A percentile compares a stretch with the other conserved stretches of the same genome.
These are phyloP conservation scores for Lutraria lutraria DNA, from an alignment of 2,888 invertebrate genomes.

Conservation along the genomic window DNA sequence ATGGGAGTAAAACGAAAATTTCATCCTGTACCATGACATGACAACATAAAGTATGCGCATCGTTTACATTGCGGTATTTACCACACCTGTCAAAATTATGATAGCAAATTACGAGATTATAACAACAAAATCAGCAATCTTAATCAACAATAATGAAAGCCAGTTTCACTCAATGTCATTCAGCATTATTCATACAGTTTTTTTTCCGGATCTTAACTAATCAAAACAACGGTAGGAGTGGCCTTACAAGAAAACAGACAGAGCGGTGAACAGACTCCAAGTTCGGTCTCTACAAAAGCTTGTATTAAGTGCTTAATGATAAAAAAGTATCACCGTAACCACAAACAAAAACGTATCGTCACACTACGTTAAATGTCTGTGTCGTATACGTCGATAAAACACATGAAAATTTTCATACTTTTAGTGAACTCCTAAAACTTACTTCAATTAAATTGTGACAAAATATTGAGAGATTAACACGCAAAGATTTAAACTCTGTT, in stretches of 20 bases:
- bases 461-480: constrained; percentile 12
- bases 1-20: not conserved
- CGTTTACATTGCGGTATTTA: not conserved
- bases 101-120: not conserved
- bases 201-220: not conserved
- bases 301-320: not conserved
- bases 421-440: not conserved
- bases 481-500: not conserved
- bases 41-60: not conserved
- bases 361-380: not conserved
- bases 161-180: not conserved
- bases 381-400: constrained; percentile 15
- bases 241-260: not conserved
- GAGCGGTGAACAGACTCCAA: not conserved
- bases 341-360: not conserved
- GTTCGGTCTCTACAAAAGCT: not conserved
- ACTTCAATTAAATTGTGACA: constrained; percentile 11
- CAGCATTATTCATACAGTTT: not conserved
- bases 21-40: not conserved
- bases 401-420: not conserved
- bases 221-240: not conserved
- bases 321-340: not conserved
- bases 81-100: not conserved
- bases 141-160: not conserved
- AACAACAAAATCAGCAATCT: not conserved